Base-by-base conservation (phyloP, 2,888 invertebrate genomes). In the Sipha maydis region DNA sequence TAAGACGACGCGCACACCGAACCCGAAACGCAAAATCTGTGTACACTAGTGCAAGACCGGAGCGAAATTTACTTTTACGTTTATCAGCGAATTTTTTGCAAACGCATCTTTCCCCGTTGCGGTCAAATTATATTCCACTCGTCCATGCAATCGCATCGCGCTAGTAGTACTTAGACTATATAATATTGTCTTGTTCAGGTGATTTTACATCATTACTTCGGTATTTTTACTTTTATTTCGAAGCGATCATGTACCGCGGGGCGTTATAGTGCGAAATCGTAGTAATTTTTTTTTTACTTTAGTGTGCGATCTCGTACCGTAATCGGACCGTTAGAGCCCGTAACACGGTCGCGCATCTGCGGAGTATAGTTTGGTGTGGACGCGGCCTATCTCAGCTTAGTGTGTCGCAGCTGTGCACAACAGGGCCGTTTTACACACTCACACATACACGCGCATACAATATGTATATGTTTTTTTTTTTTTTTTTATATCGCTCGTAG, bases 401-500 rank as follows among this genome's bases (percentile, higher is more conserved):
- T 86, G 86, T 82, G 88, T 88, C 85, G 85, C 85, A 85, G 85
- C 85, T 85, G 85, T 85, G 77, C 54, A 28, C 86, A 80, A 82
- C 82, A 31, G 75, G 82, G 82, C 61, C 88, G 88, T 88, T 61
- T 82, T 88, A 82, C 41, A 80, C 41, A n/a, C 41, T 4, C 56
- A 56, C 38, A 54, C n/a, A 76, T 34, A 2, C 19, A 9, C 34
- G 54, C 17, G 19, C 5, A 14, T 3, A 82, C 31, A 71, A 48
- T 77, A 67, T 31, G 67, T 31, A 48, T 76, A 84, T 25, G 48
- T 25, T 41, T 67, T 38, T 69, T 77, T 71, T 75, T 48, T 77
- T 71, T 83, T 75, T 76, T 67, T 80, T 79, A 80, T 88, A 88
- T 88, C 80, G 86, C 73, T 88, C 86, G 86, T 88, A 88, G 86